phyloP scores from a whole-genome alignment of 2,888 invertebrate species.

The Poecilobothrus nobilitatus region DNA sequence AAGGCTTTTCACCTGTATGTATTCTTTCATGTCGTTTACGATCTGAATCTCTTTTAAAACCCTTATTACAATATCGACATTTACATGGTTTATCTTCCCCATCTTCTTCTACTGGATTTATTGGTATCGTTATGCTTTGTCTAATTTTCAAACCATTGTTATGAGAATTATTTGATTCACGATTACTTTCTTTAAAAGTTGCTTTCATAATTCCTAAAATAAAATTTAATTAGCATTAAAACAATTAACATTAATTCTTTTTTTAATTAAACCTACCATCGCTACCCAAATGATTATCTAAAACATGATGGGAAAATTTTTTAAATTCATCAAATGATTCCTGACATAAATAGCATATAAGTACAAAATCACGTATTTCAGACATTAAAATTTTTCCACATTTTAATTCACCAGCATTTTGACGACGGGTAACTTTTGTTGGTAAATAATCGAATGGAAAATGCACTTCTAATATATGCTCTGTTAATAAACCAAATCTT shows the following conservation, averaged over 20 bases:
- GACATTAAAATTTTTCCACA: constrained; percentile 5
- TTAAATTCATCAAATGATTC: background rate
- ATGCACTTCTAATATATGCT: background rate
- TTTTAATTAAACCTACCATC: background rate
- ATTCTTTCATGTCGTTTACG: background rate
- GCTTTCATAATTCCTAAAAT: background rate
- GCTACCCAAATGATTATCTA: background rate
- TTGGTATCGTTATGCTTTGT: background rate
- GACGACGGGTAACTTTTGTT: background rate
- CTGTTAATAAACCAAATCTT: background rate
- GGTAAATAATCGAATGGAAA: background rate
- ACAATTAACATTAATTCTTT: background rate
- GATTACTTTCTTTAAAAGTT: background rate
- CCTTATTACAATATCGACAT: background rate
- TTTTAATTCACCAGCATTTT: background rate
- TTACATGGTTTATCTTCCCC: background rate
- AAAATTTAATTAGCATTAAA: background rate
- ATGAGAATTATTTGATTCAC: background rate
- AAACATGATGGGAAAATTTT: background rate
- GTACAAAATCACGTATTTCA: background rate
- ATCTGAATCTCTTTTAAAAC: background rate
- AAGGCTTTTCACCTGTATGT: background rate
- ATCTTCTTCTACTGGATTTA: background rate
- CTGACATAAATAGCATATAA: background rate
- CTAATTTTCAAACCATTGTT: background rate